phyloP scores from a whole-genome alignment of 2,113 vertebrate genomes.

The Tor tambroides region DNA sequence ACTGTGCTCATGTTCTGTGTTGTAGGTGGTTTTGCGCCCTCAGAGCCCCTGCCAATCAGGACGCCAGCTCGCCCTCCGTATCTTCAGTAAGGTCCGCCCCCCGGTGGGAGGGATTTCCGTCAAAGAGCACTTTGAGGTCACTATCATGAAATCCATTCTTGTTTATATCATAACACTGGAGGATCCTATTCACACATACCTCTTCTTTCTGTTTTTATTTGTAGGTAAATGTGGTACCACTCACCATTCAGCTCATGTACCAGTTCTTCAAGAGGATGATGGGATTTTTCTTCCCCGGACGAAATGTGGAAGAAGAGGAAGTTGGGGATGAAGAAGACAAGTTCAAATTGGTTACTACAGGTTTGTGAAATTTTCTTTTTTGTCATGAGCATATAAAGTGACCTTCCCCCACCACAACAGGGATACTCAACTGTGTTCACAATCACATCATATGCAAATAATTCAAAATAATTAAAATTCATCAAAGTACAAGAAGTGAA shows the following conservation, averaged over 20 bases:
- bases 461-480: background rate
- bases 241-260: constrained; percentile 98
- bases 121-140: constrained; percentile 98
- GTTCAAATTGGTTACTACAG: constrained; percentile 94
- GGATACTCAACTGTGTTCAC: background rate
- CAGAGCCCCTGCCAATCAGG: constrained; percentile 92
- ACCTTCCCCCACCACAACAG: background rate
- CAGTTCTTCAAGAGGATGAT: constrained; percentile 99
- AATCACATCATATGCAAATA: background rate
- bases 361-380: constrained; percentile 68
- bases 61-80: constrained; percentile 91
- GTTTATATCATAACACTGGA: background rate
- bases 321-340: constrained; percentile 98
- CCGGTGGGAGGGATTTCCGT: constrained; percentile 98
- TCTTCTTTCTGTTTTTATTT: constrained; percentile 5
- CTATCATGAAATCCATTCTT: background rate
- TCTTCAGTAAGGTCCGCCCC: constrained; percentile 98
- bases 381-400: background rate
- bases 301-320: constrained; percentile 95
- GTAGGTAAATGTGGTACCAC: constrained; percentile 96
- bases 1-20: constrained; percentile 27
- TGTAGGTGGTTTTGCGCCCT: constrained; percentile 93
- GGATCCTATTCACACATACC: background rate
- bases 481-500: background rate
- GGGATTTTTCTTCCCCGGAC: constrained; percentile 98